Evolutionary conservation across 2,888 invertebrate species (phyloP).

Genomic region (Hydrotaea diabolus): DNA sequence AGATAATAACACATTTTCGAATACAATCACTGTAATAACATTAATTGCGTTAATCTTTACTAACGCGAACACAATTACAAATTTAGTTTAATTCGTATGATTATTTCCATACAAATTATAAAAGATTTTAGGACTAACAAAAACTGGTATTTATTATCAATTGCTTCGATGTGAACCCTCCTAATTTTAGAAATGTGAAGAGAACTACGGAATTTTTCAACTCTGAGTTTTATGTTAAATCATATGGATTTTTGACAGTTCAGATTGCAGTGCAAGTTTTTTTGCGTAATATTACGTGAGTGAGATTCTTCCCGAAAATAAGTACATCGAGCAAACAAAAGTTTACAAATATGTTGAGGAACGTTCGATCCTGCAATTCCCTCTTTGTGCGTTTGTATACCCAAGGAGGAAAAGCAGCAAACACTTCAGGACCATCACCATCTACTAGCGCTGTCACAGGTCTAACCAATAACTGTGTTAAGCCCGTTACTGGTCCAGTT

Average conservation of each 20-base stretch:
- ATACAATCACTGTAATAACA: too few species aligned
- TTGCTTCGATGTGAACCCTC: too few species aligned
- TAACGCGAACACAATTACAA: too few species aligned
- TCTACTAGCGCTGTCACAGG: conserved; percentile 84
- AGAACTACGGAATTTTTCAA: too few species aligned
- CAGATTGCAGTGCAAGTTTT: not conserved
- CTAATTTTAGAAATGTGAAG: too few species aligned
- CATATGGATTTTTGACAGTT: conserved; percentile 26
- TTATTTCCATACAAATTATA: too few species aligned
- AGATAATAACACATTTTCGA: too few species aligned
- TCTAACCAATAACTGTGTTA: conserved; percentile 84
- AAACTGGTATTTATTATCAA: too few species aligned
- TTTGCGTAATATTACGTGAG: conserved; percentile 74
- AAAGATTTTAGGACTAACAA: too few species aligned
- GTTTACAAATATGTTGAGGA: conserved; percentile 39
- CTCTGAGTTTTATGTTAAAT: not conserved
- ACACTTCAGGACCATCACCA: conserved; percentile 61
- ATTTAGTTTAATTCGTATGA: too few species aligned
- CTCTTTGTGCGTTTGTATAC: conserved; percentile 69
- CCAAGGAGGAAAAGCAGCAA: conserved; percentile 63
- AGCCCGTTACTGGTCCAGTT: conserved; percentile 80
- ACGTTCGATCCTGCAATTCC: conserved; percentile 23
- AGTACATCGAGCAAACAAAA: not conserved
- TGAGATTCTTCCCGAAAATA: conserved; percentile 68
- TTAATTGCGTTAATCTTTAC: too few species aligned